Percentiles rank a stretch among this genome's conserved stretches.
Evolutionary conservation across 2,888 invertebrate genomes (phyloP).

Genomic region (Mellilla xanthometata): DNA sequence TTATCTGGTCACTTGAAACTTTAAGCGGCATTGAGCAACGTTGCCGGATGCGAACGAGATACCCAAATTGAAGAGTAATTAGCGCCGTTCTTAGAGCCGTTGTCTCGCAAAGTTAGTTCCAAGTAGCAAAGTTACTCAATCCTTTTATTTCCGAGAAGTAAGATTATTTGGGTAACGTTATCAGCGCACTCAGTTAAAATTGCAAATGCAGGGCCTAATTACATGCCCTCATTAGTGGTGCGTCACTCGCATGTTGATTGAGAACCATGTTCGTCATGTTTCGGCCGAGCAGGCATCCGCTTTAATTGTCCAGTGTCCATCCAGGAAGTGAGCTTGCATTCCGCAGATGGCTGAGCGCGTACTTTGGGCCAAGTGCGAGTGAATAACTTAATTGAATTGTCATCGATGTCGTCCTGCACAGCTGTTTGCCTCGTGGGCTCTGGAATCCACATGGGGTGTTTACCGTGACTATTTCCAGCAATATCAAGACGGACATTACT

Average conservation of each 20-base stretch:
- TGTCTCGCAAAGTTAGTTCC: constrained; percentile 15
- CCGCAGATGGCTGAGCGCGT: constrained; percentile 58
- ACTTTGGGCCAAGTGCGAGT: constrained; percentile 55
- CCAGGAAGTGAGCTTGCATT: constrained; percentile 73
- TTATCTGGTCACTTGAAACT: constrained; percentile 23
- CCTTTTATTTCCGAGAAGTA: no score
- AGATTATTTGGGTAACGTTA: constrained; percentile 4
- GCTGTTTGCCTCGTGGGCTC: constrained; percentile 6
- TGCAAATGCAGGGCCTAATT: constrained; percentile 3
- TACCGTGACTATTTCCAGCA: not conserved
- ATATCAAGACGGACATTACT: not conserved
- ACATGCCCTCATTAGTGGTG: constrained; percentile 37
- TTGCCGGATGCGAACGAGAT: constrained; percentile 18
- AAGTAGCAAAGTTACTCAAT: constrained; percentile 2
- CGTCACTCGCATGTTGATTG: constrained; percentile 35
- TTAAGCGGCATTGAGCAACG: constrained; percentile 11
- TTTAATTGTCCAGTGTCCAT: constrained; percentile 58
- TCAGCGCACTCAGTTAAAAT: constrained; percentile 1
- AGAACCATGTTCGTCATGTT: constrained; percentile 45
- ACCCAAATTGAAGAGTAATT: constrained; percentile 20
- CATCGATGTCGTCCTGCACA: constrained; percentile 17
- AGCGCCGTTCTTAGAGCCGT: constrained; percentile 11
- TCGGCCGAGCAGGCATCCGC: constrained; percentile 49
- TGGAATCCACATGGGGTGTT: constrained; percentile 3
- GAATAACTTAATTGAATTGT: constrained; percentile 52